Evolutionary conservation across 1,140 invertebrate species (phyloP).

Genomic region (Leguminivora glycinivorella): DNA sequence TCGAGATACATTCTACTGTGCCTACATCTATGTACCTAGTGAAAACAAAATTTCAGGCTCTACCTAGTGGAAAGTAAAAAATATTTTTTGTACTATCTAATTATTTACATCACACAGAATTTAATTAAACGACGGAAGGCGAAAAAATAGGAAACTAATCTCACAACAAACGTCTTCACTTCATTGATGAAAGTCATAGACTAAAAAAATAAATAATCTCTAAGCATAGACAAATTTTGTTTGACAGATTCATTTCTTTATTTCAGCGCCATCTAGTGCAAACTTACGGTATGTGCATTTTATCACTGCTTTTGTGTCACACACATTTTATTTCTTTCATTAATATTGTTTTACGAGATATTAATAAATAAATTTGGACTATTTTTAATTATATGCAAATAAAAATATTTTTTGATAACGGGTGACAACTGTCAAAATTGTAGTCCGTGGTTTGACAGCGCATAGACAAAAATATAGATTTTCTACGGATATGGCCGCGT

Average conservation of each 20-base stretch:
- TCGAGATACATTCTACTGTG: constrained; percentile 69
- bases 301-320: neutral
- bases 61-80: constrained; percentile 62
- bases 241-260: neutral
- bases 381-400: neutral
- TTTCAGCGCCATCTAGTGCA: neutral
- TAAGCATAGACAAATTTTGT: constrained; percentile 30
- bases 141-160: constrained; percentile 73
- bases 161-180: constrained; percentile 70
- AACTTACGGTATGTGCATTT: neutral
- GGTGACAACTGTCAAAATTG: constrained; percentile 52
- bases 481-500: constrained; percentile 77
- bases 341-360: no score
- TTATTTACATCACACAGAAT: constrained; percentile 68
- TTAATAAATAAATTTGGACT: no score
- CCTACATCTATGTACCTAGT: constrained; percentile 69
- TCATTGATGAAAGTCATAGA: constrained; percentile 70
- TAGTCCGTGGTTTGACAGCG: constrained; percentile 52
- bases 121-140: constrained; percentile 65
- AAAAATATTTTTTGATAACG: constrained; percentile 30
- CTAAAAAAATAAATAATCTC: constrained; percentile 50
- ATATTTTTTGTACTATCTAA: constrained; percentile 66
- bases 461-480: constrained; percentile 77
- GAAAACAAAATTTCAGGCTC: constrained; percentile 58
- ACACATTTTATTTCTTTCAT: neutral